Percentiles rank a stretch among this genome's conserved stretches.
These are phyloP conservation scores for Lagodon rhomboides DNA, from an alignment of 2,797 vertebrate species.

Conservation along the genomic window DNA sequence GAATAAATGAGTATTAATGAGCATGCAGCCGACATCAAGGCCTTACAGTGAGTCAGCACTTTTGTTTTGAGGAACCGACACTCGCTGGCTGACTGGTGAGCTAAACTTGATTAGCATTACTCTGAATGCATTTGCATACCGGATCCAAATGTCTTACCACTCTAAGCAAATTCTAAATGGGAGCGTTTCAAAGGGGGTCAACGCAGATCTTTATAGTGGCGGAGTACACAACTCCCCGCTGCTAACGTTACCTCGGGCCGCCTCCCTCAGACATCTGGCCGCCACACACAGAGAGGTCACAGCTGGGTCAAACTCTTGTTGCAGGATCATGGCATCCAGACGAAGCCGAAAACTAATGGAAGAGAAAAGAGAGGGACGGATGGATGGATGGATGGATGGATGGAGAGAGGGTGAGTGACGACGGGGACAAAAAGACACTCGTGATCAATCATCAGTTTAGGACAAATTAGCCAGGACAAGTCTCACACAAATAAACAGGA, in stretches of 20 bases:
- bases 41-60: conserved; percentile 46
- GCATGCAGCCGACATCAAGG: conserved; percentile 23
- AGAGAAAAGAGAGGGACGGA: conserved; percentile 46
- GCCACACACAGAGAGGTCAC: conserved; percentile 89
- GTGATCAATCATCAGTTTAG: conserved; percentile 66
- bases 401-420: conserved; percentile 41
- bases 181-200: conserved; percentile 28
- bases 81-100: background rate
- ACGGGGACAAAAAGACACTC: conserved; percentile 50
- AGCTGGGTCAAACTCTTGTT: conserved; percentile 89
- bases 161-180: conserved; percentile 29
- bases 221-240: conserved; percentile 68
- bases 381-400: conserved; percentile 26
- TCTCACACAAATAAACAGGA: background rate
- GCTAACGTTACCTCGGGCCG: conserved; percentile 87
- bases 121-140: conserved; percentile 40
- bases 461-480: conserved; percentile 50
- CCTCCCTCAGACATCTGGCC: conserved; percentile 88
- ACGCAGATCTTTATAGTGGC: conserved; percentile 48
- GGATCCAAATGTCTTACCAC: conserved; percentile 15
- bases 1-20: conserved; percentile 33
- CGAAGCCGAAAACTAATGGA: conserved; percentile 86
- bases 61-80: conserved; percentile 29
- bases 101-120: background rate
- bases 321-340: conserved; percentile 89